Evolutionary conservation across 2,888 invertebrate genomes (phyloP), one percentile per base, ranked within the genome.

Genomic region (Drosophila mercatorum): DNA sequence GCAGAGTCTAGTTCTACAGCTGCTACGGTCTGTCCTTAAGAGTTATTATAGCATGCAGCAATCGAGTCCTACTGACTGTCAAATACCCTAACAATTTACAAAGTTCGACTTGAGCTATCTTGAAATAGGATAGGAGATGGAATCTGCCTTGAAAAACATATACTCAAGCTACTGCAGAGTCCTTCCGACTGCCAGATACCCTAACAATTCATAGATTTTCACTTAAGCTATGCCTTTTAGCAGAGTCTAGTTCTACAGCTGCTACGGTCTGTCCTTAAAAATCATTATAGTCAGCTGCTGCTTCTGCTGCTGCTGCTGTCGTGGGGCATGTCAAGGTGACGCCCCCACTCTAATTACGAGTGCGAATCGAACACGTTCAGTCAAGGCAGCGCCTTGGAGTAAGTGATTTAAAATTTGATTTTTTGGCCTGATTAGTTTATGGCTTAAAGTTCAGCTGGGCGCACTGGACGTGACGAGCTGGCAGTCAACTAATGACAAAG

Each of bases 401-500:
- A 53, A 40, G 38, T 64, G 67, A 34, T 38, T 65, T 64, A 58
- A 72, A 72, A 80, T 78, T 67, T 69, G 46, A 47, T 47, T 68
- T 57, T 66, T 70, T 66, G 64, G 75, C 58, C 65, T 47, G 66
- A 68, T 47, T 64, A 71, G 47, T 72, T 63, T 68, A 59, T 62
- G 52, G 62, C 57, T 52, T 57, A 66, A 60, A 68, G 60, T 51
- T 62, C 61, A 74, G 52, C 28, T 17, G 34, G 17, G 47, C 52
- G 49, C 62, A 63, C 53, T 56, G 58, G 66, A 81, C 83, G 80
- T 81, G 81, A 67, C 70, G 73, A 65, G 62, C 78, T 78, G 78
- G 80, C 75, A 83, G 72, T 78, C 71, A 78, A 85, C 85, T 87
- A 88, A 87, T 87, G 86, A 82, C 83, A 22, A 36, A 12, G 36